These are phyloP conservation scores for Tiliqua scincoides DNA, from an alignment of 2,113 vertebrate genomes.

Conservation along the genomic window DNA sequence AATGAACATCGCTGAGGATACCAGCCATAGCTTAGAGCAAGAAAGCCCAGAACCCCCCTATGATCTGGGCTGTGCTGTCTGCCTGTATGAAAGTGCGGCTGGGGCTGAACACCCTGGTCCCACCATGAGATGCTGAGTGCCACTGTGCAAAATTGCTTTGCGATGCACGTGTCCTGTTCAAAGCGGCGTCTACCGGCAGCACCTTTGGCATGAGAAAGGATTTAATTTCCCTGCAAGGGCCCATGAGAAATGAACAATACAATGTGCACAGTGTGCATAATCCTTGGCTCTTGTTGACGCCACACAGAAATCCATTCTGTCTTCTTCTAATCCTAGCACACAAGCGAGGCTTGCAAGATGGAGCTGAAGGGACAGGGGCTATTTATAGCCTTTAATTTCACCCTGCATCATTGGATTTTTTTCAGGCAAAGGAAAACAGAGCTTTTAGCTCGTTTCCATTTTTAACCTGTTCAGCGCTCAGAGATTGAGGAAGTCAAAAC, in stretches of 20 bases:
- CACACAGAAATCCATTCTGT: constrained; percentile 77
- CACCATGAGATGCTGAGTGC: constrained; percentile 27
- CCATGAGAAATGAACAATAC: constrained; percentile 71
- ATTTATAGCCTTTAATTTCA: constrained; percentile 78
- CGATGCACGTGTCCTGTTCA: constrained; percentile 41
- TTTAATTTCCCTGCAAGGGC: constrained; percentile 64
- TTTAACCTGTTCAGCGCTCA: constrained; percentile 71
- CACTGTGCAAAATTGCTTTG: constrained; percentile 58
- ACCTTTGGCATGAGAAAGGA: constrained; percentile 69
- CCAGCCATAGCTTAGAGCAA: not conserved
- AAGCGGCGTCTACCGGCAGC: constrained; percentile 50
- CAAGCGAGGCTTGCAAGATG: constrained; percentile 65
- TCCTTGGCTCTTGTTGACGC: constrained; percentile 75
- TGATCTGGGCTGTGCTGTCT: not conserved
- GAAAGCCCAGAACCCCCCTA: constrained; percentile 24
- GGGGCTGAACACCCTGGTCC: constrained; percentile 34
- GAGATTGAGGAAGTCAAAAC: constrained; percentile 62
- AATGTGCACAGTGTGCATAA: constrained; percentile 74
- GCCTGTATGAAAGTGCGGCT: accelerated
- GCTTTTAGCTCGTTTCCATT: constrained; percentile 67
- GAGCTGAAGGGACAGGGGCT: constrained; percentile 73
- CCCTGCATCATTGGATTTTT: constrained; percentile 73
- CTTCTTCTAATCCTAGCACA: constrained; percentile 69
- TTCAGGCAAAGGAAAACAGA: constrained; percentile 66
- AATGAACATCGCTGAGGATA: not conserved